Evolutionary conservation across 2,888 invertebrate species (phyloP), one percentile per base, ranked within the genome.

Genomic region (Stomorhina lunata): DNA sequence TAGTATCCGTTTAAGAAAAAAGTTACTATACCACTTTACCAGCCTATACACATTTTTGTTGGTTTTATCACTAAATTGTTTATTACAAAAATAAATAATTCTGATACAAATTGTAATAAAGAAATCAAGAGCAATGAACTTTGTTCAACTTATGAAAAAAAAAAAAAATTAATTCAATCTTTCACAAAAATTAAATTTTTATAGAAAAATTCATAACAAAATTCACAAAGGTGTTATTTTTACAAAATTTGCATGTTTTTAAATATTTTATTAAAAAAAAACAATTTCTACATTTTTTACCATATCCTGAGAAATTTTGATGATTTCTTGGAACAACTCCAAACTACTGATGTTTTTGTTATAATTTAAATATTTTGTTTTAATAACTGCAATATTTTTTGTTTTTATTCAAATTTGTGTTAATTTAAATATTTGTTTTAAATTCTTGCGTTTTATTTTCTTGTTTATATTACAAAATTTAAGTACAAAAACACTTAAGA

Each of bases 381-480:
- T n/a, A n/a, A n/a, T n/a, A n/a, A n/a, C 37, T 10, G 4, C n/a
- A 37, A 22, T 25, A 25, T 48, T 25, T 48, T 15, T 48, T 12
- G 22, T n/a, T 22, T 22, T 4, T 5, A 9, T 45, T 45, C 2
- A 17, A 2, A 7, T 34, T 32, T 32, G 40, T 32, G 45, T 59
- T 48, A 71, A 48, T 50, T 5, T 10, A 17, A 29, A 48, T 29
- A 9, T 29, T 66, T 66, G 10, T 45, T 45, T n/a, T 65, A 15
- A 2, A 17, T 20, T 48, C 32, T 43, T 63, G 12, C n/a, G n/a
- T n/a, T n/a, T 6, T 61, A 40, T 25, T 17, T 45, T 66, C 34
- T 29, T 43, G 40, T 76, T 48, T 57, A 45, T 53, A 50, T 17
- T 40, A 10, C 22, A 9, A 50, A 66, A n/a, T 40, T 71, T 57